phyloP scores from a whole-genome alignment of 2,113 vertebrate genomes.

The Upupa epops region DNA sequence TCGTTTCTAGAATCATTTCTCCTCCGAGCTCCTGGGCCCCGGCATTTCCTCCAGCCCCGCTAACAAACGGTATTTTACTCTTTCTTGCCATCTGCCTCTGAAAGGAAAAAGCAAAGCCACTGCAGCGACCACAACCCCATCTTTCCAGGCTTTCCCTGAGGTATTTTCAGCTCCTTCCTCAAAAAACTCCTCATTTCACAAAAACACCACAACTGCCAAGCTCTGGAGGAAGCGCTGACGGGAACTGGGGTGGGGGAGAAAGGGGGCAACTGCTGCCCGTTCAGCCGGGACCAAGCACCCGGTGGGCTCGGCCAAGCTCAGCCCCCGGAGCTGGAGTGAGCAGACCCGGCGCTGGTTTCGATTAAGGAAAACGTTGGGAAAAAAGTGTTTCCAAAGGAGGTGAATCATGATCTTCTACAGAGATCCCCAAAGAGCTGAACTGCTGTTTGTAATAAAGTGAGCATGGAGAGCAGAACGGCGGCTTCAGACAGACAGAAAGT shows the following conservation, averaged over 20 bases:
- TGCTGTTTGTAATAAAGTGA: constrained; percentile 63
- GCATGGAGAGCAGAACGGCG: background rate
- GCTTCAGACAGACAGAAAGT: background rate
- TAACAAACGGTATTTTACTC: constrained; percentile 23
- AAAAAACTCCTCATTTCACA: background rate
- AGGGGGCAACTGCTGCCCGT: background rate
- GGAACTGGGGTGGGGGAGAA: accelerated
- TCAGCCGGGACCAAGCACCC: background rate
- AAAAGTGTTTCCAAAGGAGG: constrained; percentile 48
- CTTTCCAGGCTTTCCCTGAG: constrained; percentile 19
- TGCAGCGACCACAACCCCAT: background rate
- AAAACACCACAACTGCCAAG: background rate
- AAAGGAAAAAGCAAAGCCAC: constrained; percentile 32
- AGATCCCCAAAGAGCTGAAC: constrained; percentile 56
- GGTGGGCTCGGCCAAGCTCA: accelerated
- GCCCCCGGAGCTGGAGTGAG: background rate
- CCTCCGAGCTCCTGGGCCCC: background rate
- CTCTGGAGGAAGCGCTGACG: background rate
- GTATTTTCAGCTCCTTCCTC: constrained; percentile 40
- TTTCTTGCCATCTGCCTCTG: background rate
- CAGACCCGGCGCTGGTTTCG: constrained; percentile 21
- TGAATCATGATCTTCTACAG: constrained; percentile 60
- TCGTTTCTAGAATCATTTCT: constrained; percentile 37
- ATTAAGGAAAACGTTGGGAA: constrained; percentile 38
- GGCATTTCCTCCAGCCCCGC: constrained; percentile 34